phyloP scores from a whole-genome alignment of 1,140 invertebrate genomes.

The Brevipalpus yothersi region DNA sequence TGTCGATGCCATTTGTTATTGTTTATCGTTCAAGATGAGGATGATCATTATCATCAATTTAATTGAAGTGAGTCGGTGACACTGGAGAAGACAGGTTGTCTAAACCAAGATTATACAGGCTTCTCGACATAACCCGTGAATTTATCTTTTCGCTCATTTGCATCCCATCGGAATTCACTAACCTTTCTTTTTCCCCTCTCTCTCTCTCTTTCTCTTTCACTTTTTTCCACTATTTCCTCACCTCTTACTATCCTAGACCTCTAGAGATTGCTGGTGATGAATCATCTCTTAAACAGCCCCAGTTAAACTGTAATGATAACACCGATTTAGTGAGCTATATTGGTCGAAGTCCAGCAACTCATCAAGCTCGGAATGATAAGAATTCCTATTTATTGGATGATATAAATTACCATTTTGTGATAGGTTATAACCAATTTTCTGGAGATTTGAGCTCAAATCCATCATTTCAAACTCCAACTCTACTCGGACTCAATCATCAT shows the following conservation, averaged over 20 bases:
- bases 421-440: not conserved
- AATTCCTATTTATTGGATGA: not conserved
- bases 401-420: not conserved
- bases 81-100: no score
- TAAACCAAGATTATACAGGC: no score
- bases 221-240: not conserved
- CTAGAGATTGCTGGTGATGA: not conserved
- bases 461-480: not conserved
- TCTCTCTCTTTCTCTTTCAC: not conserved
- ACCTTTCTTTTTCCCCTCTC: not conserved
- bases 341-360: not conserved
- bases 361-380: not conserved
- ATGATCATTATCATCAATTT: no score
- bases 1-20: no score
- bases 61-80: no score
- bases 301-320: not conserved
- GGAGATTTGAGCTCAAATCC: not conserved
- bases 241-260: not conserved
- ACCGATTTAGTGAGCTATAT: not conserved
- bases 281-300: not conserved
- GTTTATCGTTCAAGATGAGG: no score
- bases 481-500: not conserved
- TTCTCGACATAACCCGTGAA: no score
- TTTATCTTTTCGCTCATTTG: no score
- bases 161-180: not conserved